phyloP scores from a whole-genome alignment of 2,888 invertebrate species.

The Pseudanteris insignis region DNA sequence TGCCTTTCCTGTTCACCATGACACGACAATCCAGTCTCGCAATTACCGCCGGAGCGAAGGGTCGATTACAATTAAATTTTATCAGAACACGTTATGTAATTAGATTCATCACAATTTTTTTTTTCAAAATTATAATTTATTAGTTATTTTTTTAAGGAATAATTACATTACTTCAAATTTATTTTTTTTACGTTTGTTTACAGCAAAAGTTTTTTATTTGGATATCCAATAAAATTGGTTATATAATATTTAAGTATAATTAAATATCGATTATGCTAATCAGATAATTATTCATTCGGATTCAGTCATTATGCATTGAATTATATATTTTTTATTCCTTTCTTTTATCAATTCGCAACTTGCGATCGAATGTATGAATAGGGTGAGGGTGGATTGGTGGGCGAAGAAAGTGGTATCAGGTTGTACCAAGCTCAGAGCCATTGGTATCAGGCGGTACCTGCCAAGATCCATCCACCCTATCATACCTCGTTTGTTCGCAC shows the following conservation, averaged over 20 bases:
- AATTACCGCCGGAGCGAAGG: conserved; percentile 50
- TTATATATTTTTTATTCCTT: conserved; percentile 22
- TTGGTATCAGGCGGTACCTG: conserved; percentile 61
- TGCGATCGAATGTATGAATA: conserved; percentile 50
- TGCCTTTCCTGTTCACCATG: conserved; percentile 56
- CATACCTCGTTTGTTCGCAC: conserved; percentile 13
- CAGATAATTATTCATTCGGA: not conserved
- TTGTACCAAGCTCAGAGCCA: conserved; percentile 55
- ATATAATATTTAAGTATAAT: too few species aligned
- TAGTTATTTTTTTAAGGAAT: too few species aligned
- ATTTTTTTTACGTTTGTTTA: too few species aligned
- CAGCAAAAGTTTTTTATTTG: too few species aligned
- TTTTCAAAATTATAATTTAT: too few species aligned
- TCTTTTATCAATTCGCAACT: conserved; percentile 28
- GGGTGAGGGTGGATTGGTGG: conserved; percentile 34
- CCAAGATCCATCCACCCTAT: conserved; percentile 46
- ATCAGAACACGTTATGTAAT: conserved; percentile 8
- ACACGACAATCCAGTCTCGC: conserved; percentile 55
- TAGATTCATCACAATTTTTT: too few species aligned
- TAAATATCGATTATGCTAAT: not conserved
- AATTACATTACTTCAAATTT: too few species aligned
- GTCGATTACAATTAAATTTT: conserved; percentile 22
- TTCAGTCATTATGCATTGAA: too few species aligned
- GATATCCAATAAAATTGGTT: too few species aligned
- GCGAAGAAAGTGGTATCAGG: conserved; percentile 55